Evolutionary conservation across 2,113 vertebrate species (phyloP).

Genomic region (Cololabis saira): DNA sequence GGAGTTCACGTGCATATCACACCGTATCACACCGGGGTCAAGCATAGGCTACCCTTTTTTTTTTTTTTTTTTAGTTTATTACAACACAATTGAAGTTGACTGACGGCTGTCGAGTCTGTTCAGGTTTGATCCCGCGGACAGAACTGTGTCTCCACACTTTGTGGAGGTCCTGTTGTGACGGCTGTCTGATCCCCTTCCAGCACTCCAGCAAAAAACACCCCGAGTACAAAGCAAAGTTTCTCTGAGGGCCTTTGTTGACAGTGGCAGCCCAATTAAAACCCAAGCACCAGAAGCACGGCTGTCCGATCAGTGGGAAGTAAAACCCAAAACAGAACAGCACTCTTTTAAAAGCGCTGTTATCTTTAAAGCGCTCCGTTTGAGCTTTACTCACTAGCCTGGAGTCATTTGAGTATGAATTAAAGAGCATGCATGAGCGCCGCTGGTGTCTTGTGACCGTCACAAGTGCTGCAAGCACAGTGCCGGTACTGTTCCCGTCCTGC

Average conservation of each 20-base stretch:
- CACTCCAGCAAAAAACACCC: conserved; percentile 58
- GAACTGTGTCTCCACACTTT: conserved; percentile 37
- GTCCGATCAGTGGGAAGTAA: conserved; percentile 30
- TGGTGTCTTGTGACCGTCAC: conserved; percentile 34
- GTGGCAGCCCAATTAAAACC: conserved; percentile 66
- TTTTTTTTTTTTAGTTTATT: conserved; percentile 28
- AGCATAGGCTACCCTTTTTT: no score
- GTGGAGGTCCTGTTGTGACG: conserved; percentile 29
- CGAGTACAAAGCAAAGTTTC: conserved; percentile 54
- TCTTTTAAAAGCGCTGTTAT: background rate
- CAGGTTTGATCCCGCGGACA: conserved; percentile 43
- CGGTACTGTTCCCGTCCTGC: conserved; percentile 29
- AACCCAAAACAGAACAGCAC: background rate
- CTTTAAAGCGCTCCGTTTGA: background rate
- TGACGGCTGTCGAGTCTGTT: conserved; percentile 1
- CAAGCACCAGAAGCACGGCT: conserved; percentile 46
- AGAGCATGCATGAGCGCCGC: conserved; percentile 1
- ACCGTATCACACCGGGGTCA: background rate
- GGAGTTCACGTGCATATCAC: background rate
- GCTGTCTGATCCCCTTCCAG: conserved; percentile 58
- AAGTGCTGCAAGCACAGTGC: conserved; percentile 29
- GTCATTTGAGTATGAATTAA: conserved; percentile 15
- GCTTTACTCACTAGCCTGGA: background rate
- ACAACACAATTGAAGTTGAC: conserved; percentile 28
- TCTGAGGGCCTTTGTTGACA: conserved; percentile 56